A percentile compares a stretch with the other conserved stretches of the same genome.
These are phyloP conservation scores for Chironomus tentans DNA, from an alignment of 2,888 invertebrate genomes.

Conservation along the genomic window DNA sequence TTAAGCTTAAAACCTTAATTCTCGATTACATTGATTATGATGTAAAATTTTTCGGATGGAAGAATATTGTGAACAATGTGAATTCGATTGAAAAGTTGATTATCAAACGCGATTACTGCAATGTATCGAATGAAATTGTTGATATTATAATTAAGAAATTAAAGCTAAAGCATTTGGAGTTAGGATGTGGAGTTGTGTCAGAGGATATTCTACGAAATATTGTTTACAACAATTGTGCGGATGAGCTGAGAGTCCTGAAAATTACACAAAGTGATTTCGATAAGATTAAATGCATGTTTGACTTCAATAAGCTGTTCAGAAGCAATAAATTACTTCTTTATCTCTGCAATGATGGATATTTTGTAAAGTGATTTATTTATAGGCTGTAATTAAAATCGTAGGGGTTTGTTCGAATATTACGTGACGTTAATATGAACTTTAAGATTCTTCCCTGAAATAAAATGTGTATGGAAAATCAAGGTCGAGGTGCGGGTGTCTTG, in stretches of 20 bases:
- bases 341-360: background rate
- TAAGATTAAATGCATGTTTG: background rate
- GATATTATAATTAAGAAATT: slow-evolving; percentile 10
- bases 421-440: no score
- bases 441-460: no score
- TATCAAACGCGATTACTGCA: slow-evolving; percentile 6
- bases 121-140: slow-evolving; percentile 14
- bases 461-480: no score
- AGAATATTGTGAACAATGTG: slow-evolving; percentile 9
- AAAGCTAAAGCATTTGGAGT: background rate
- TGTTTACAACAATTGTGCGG: slow-evolving; percentile 1
- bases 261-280: slow-evolving; percentile 2
- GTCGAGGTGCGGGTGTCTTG: no score
- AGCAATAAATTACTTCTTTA: background rate
- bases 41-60: slow-evolving; percentile 19
- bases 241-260: slow-evolving; percentile 5
- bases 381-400: no score
- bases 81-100: slow-evolving; percentile 5
- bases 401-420: no score
- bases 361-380: background rate
- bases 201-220: slow-evolving; percentile 2
- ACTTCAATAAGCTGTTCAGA: background rate
- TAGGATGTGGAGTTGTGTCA: slow-evolving; percentile 3
- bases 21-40: slow-evolving; percentile 22
- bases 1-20: background rate